Base-by-base conservation (phyloP, 2,888 invertebrate genomes). In the Zaprionus obscuricornis region DNA sequence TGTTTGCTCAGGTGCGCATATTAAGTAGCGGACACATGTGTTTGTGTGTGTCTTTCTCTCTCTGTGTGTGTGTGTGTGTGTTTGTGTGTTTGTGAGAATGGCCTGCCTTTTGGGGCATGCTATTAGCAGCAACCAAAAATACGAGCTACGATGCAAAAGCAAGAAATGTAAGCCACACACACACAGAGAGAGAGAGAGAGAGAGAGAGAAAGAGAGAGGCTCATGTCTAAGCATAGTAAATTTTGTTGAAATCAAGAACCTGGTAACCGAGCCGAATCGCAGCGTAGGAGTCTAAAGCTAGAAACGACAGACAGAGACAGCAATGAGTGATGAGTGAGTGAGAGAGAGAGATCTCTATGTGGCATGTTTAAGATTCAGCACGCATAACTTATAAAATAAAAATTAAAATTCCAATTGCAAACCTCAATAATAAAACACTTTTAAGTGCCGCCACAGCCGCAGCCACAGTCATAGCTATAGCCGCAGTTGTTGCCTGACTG, bases 401-500 rank as follows among this genome's bases (percentile, higher is more conserved):
- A 83, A 83, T 83, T 85, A 82, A 83, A 83, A 83, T 83, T 83
- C 83, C 79, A 75, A 71, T 75, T 69, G 77, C 70, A 82, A 75
- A 70, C 79, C 73, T 55, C 73, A 69, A 79, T 75, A 78, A 71
- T 76, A 83, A 83, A 85, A 79, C 81, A 81, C 74, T 77, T 77
- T 83, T 65, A 71, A 82, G 73, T 74, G 73, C 77, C 59, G 49
- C 29, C 51, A 34, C 49, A 24, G 47, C 43, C 45, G 43, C 40
- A 52, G 49, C 34, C 58, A 37, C 33, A 18, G 40, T 18, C 43
- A 13, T 16, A 39, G 34, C 31, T n/a, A n/a, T n/a, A n/a, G n/a
- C n/a, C n/a, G n/a, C n/a, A n/a, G n/a, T n/a, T n/a, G n/a, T n/a
- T n/a, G n/a, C n/a, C n/a, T n/a, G n/a, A n/a, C n/a, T n/a, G n/a